Evolutionary conservation across 2,113 vertebrate species (phyloP).

Genomic region (Microtus richardsoni): DNA sequence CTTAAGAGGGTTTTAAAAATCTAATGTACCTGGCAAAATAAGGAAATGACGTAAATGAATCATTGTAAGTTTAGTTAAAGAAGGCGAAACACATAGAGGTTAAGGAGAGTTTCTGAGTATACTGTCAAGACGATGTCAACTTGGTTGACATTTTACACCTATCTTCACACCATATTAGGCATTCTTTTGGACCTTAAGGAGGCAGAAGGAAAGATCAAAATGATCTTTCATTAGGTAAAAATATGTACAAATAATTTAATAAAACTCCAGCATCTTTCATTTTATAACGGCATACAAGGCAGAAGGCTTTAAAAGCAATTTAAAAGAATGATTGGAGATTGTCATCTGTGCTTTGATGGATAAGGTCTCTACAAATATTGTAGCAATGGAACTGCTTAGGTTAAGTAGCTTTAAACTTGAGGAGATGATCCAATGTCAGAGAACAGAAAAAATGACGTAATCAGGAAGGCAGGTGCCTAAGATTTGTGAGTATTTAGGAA

Average conservation of each 20-base stretch:
- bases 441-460: background rate
- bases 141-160: background rate
- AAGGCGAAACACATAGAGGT: background rate
- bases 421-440: no score
- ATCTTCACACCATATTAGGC: background rate
- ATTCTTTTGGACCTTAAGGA: background rate
- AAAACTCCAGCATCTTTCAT: background rate
- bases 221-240: background rate
- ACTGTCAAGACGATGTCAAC: background rate
- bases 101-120: background rate
- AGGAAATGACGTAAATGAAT: background rate
- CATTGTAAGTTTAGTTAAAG: background rate
- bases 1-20: background rate
- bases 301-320: background rate
- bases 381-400: background rate
- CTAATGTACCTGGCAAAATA: background rate
- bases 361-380: background rate
- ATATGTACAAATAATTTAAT: background rate
- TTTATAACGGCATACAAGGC: background rate
- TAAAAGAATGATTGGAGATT: background rate
- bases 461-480: background rate
- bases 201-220: background rate
- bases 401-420: background rate
- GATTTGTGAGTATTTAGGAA: background rate
- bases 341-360: background rate